Conservation (phyloP, 2,797 vertebrate genomes). For the Denticeps clupeoides region DNA sequence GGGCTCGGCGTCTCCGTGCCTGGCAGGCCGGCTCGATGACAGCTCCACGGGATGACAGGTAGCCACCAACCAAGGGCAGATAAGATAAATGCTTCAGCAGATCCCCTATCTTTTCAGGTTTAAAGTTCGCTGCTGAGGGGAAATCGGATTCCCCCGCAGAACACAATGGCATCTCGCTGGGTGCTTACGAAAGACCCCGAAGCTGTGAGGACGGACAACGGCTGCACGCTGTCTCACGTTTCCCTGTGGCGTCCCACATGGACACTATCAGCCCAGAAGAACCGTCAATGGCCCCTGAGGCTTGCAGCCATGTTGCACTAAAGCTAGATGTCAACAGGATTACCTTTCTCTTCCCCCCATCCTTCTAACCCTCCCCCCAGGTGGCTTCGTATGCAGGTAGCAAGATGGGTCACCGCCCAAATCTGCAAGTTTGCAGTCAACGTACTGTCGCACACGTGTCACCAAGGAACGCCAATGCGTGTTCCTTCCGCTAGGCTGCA, state of each 20-base stretch:
- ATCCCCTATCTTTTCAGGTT: slow-evolving; percentile 45
- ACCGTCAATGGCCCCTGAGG: slow-evolving; percentile 43
- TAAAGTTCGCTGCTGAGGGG: slow-evolving; percentile 36
- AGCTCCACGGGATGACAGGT: slow-evolving; percentile 42
- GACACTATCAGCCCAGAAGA: slow-evolving; percentile 25
- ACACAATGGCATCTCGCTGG: slow-evolving; percentile 46
- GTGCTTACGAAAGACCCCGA: slow-evolving; percentile 3
- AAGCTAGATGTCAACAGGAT: slow-evolving; percentile 53
- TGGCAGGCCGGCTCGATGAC: slow-evolving; percentile 17
- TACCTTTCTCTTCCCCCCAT: slow-evolving; percentile 7
- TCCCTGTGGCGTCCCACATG: slow-evolving; percentile 16
- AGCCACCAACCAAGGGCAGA: slow-evolving; percentile 46
- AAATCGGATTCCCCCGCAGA: slow-evolving; percentile 42
- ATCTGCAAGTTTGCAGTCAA: no score
- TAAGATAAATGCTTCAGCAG: slow-evolving; percentile 53
- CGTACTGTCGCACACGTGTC: no score
- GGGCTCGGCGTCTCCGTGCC: slow-evolving; percentile 32
- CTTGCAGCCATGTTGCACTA: slow-evolving; percentile 51
- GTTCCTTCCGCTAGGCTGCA: no score
- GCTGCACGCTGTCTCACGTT: background rate
- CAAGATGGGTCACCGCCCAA: no score
- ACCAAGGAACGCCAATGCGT: no score
- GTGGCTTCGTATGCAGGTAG: no score
- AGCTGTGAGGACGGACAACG: no score
- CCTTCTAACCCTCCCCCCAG: background rate